Percentiles rank a stretch among this genome's conserved stretches.
These are phyloP conservation scores for Phymorhynchus buccinoides DNA, from an alignment of 1,140 invertebrate species.

Conservation along the genomic window DNA sequence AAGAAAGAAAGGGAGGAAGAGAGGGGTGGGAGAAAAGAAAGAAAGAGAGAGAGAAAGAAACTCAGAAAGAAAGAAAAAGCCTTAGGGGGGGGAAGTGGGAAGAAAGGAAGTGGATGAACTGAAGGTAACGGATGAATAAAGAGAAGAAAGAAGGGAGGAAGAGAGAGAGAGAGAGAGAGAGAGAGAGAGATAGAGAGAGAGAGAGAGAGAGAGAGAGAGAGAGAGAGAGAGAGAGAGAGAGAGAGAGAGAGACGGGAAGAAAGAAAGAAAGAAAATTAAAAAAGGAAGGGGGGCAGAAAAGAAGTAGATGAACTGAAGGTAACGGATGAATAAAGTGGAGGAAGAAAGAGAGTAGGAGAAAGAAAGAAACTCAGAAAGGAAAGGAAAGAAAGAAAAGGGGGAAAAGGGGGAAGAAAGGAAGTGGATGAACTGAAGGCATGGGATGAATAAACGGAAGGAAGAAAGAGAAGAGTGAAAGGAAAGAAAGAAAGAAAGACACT, in stretches of 20 bases:
- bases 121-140: neutral
- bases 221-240: neutral
- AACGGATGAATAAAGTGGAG: neutral
- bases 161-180: neutral
- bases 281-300: no score
- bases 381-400: no score
- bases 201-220: neutral
- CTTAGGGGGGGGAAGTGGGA: no score
- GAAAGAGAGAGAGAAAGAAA: no score
- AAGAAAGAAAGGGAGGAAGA: neutral
- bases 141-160: neutral
- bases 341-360: no score
- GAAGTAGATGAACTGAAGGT: neutral
- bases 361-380: no score
- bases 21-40: no score
- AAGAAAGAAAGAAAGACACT: no score
- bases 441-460: neutral
- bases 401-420: no score
- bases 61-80: no score
- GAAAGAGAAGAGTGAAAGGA: no score
- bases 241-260: neutral
- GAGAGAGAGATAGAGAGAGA: no score
- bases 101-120: neutral
- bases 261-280: neutral
- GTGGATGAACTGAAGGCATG: neutral